Evolutionary conservation across 2,797 vertebrate species (phyloP), one percentile per base, ranked within the genome.

Genomic region (Loriculus beryllinus): DNA sequence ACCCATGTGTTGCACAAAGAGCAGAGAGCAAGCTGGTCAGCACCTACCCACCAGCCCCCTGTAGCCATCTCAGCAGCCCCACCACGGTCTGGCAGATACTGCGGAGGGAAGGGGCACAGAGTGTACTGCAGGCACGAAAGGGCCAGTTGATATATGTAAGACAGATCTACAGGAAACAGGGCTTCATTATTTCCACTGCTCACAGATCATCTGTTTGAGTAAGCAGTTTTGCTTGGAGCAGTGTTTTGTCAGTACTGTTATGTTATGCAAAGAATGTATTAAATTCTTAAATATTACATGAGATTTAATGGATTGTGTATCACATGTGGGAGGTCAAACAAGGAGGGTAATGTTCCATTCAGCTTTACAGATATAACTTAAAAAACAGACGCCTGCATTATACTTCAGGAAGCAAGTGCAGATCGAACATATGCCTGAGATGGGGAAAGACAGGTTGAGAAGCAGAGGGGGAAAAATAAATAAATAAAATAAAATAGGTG

Each of bases 201-300:
- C 87, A 56, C 72, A 85, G 47, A 86, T 87, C 90, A 75, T 54
- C 64, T 78, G 82, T 82, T 74, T 70, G 69, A 18, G 64, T 29
- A 93, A 93, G 90, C 72, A 72, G 77, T 87, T 91, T 77, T 81
- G 69, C 91, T 95, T 43, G 74, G 76, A 95, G 79, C 85, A 47
- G 42, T 81, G 74, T 70, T 93, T 82, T 88, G 65, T 69, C 86
- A 72, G 78, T 89, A 42, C 37, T 88, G 74, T 75, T 88, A 45
- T 14, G n/a, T 83, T 92, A 93, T 86, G 82, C 90, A 90, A 95
- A 93, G 94, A 90, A 90, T 83, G 65, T 88, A 95, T 92, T 95
- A 91, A 78, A 90, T 72, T 93, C 84, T 93, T 93, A 79, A 95
- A 95, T 92, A 94, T 88, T 93, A 71, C 85, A 93, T 76, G 93